A percentile compares a stretch with the other conserved stretches of the same genome.
Conservation (phyloP, 2,797 vertebrate species). For the Pseudopleuronectes americanus region DNA sequence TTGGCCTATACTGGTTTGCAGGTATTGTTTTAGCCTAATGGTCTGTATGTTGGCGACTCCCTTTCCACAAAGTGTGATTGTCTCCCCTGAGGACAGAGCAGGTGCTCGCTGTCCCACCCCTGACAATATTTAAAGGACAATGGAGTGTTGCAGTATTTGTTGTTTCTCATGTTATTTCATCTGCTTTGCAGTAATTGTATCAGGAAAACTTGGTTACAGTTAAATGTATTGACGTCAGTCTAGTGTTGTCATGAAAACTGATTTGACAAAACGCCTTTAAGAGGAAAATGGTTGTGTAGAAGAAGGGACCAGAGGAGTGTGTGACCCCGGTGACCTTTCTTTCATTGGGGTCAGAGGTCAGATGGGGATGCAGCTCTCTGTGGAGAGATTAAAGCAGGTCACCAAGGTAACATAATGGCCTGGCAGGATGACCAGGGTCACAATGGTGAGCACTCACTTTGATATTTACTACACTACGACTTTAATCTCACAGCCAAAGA, state of each 20-base stretch:
- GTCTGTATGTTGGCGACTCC: not conserved
- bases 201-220: slow-evolving; percentile 12
- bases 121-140: slow-evolving; percentile 27
- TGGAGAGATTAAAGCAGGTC: slow-evolving; percentile 69
- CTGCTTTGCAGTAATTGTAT: slow-evolving; percentile 22
- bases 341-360: slow-evolving; percentile 70
- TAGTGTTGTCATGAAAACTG: slow-evolving; percentile 32
- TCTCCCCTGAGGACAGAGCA: slow-evolving; percentile 5
- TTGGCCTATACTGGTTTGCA: slow-evolving; percentile 3
- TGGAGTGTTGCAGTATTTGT: not conserved
- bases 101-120: not conserved
- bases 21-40: not conserved
- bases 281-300: slow-evolving; percentile 28
- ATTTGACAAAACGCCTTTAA: slow-evolving; percentile 38
- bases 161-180: slow-evolving; percentile 4
- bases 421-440: slow-evolving; percentile 46
- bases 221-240: slow-evolving; percentile 3
- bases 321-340: slow-evolving; percentile 57
- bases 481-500: not conserved
- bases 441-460: slow-evolving; percentile 15
- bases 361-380: slow-evolving; percentile 59
- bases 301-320: slow-evolving; percentile 48
- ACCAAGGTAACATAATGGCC: slow-evolving; percentile 64
- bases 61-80: not conserved
- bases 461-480: slow-evolving; percentile 11